phyloP scores from a whole-genome alignment of 2,888 invertebrate species.

The Uropetala carovei region DNA sequence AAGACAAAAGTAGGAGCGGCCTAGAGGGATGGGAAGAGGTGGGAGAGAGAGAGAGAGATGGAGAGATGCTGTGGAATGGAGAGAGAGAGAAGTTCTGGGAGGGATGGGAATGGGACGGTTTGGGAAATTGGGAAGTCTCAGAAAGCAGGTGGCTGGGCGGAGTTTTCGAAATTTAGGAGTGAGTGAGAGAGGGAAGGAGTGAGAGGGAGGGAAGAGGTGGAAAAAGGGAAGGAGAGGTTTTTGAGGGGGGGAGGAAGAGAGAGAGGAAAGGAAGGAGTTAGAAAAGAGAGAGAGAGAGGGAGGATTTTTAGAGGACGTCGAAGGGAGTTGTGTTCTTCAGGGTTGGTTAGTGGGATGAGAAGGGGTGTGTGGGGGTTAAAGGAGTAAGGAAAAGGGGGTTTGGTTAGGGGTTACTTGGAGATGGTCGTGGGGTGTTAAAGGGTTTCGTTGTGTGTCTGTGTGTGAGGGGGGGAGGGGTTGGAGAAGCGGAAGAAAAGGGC shows the following conservation, averaged over 20 bases:
- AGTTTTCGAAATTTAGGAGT: slow-evolving; percentile 4
- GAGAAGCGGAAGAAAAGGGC: no score
- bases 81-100: background rate
- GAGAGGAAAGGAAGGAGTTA: background rate
- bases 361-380: background rate
- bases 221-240: background rate
- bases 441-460: slow-evolving; percentile 22
- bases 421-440: slow-evolving; percentile 23
- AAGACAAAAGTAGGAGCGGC: slow-evolving; percentile 15
- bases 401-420: slow-evolving; percentile 8
- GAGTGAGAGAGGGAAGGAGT: background rate
- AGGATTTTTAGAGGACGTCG: background rate
- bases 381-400: background rate
- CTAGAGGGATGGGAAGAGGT: no score
- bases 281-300: background rate
- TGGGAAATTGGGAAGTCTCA: background rate
- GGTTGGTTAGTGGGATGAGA: background rate
- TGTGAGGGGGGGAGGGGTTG: background rate
- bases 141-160: background rate
- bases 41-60: no score
- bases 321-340: background rate
- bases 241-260: no score
- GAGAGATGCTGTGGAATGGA: background rate
- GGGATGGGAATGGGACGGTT: background rate
- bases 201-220: background rate